Conservation (phyloP, 1,140 invertebrate genomes). For the Acyrthosiphon pisum region DNA sequence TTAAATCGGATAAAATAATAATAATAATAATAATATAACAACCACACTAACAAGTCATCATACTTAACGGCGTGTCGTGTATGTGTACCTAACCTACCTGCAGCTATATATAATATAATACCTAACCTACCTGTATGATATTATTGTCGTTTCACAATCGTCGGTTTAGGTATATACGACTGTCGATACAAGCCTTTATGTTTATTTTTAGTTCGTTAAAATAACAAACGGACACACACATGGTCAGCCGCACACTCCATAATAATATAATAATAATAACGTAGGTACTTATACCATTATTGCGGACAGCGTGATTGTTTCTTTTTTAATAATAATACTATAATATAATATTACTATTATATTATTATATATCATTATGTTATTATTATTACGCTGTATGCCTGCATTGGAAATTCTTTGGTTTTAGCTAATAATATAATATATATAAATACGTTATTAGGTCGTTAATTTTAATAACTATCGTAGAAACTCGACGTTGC, state of each 20-base stretch:
- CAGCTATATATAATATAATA: neutral
- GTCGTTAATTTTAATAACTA: constrained; percentile 18
- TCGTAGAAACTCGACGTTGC: neutral
- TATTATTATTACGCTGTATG: neutral
- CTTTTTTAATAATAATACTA: neutral
- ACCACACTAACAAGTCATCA: neutral
- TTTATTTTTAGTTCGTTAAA: neutral
- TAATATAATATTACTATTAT: neutral
- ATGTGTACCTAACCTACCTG: neutral
- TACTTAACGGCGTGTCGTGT: neutral
- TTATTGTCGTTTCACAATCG: neutral
- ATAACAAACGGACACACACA: neutral
- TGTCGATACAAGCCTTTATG: neutral
- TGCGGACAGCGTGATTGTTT: neutral
- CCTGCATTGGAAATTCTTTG: constrained; percentile 5
- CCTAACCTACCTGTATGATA: neutral
- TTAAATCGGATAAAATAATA: neutral
- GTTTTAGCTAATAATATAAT: neutral
- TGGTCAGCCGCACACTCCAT: constrained; percentile 3
- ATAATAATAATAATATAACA: neutral
- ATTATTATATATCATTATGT: neutral
- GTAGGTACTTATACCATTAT: neutral
- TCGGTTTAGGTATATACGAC: neutral
- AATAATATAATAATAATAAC: constrained; percentile 9
- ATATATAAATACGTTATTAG: neutral